Conservation (phyloP, 2,113 vertebrate genomes). For the Eurypyga helias region DNA sequence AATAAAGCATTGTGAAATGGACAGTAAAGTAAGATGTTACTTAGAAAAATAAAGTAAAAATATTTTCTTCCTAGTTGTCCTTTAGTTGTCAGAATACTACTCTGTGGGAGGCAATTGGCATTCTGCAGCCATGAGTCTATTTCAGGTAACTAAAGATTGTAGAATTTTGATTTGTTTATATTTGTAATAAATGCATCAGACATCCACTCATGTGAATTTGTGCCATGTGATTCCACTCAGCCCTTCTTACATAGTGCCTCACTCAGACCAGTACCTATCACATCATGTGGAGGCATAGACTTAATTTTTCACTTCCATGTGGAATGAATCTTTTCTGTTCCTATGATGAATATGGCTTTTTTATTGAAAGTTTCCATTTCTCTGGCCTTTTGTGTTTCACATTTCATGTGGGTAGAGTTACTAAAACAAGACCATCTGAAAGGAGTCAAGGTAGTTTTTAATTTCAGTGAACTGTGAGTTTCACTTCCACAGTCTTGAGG, state of each 20-base stretch:
- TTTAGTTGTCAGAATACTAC: not conserved
- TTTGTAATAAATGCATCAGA: not conserved
- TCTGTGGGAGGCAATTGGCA: not conserved
- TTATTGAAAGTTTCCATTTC: not conserved
- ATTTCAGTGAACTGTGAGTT: not conserved
- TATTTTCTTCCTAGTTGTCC: not conserved
- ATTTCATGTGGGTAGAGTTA: not conserved
- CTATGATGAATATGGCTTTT: not conserved
- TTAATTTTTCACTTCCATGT: not conserved
- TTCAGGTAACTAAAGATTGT: not conserved
- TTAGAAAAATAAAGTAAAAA: not conserved
- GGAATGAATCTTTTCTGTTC: not conserved
- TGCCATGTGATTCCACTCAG: not conserved
- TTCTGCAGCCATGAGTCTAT: not conserved
- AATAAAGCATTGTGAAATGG: not conserved
- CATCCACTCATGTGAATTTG: not conserved
- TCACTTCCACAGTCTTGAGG: not conserved
- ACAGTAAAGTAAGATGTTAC: not conserved
- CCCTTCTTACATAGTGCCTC: not conserved
- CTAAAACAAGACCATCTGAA: not conserved
- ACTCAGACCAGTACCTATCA: not conserved
- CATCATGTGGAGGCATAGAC: not conserved
- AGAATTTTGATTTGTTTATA: not conserved
- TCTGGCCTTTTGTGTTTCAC: not conserved
- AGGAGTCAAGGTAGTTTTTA: not conserved